Conservation (phyloP, 2,888 invertebrate genomes). For the Tuta absoluta region DNA sequence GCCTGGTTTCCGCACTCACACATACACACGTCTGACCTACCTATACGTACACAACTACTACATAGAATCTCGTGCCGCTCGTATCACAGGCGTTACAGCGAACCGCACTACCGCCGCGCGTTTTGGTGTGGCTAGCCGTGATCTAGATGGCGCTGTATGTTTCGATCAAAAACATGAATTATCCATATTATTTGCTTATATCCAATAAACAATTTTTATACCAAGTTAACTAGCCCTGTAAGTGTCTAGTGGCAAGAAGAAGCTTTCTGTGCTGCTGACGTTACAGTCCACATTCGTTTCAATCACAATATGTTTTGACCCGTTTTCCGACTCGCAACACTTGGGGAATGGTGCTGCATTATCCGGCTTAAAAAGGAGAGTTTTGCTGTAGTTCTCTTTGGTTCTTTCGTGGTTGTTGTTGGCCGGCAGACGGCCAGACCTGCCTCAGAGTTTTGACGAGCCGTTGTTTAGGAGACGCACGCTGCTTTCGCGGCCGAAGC, state of each 20-base stretch:
- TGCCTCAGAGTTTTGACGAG: conserved; percentile 73
- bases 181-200: too few species aligned
- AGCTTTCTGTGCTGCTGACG: conserved; percentile 61
- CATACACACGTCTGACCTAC: too few species aligned
- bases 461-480: conserved; percentile 71
- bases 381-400: conserved; percentile 66
- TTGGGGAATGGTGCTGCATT: conserved; percentile 65
- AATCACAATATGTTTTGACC: conserved; percentile 42
- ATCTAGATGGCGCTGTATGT: too few species aligned
- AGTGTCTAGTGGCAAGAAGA: conserved; percentile 56
- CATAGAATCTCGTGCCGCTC: too few species aligned
- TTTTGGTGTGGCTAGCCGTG: too few species aligned
- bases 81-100: too few species aligned
- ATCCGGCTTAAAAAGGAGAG: conserved; percentile 53
- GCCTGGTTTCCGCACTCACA: too few species aligned
- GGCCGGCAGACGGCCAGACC: conserved; percentile 55
- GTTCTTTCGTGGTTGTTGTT: conserved; percentile 62
- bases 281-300: conserved; percentile 52
- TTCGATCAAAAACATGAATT: too few species aligned
- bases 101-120: too few species aligned
- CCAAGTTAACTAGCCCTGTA: conserved; percentile 42
- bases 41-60: too few species aligned
- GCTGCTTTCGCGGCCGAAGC: conserved; percentile 72
- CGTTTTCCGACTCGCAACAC: conserved; percentile 68
- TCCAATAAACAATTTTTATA: too few species aligned